Percentiles rank a stretch among this genome's conserved stretches.
phyloP scores from a whole-genome alignment of 2,113 vertebrate genomes.

The Larimichthys crocea region DNA sequence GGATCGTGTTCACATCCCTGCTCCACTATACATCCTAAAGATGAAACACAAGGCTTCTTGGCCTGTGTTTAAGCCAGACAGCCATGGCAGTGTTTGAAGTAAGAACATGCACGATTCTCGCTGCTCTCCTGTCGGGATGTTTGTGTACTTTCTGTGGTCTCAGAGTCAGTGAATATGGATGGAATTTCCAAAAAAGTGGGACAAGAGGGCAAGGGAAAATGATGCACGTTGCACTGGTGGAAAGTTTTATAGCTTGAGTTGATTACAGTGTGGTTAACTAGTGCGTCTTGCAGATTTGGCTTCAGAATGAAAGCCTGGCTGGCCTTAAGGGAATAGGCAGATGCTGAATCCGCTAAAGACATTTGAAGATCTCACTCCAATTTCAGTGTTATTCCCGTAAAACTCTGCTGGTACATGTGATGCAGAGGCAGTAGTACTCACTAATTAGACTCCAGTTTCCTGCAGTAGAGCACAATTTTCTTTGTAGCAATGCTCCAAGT shows the following conservation, averaged over 20 bases:
- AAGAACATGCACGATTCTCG: constrained; percentile 9
- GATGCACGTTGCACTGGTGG: constrained; percentile 25
- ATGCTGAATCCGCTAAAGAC: constrained; percentile 44
- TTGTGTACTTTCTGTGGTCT: constrained; percentile 54
- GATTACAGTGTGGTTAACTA: constrained; percentile 50
- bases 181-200: constrained; percentile 20
- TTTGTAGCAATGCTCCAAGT: not conserved
- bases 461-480: not conserved
- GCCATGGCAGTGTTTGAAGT: constrained; percentile 40
- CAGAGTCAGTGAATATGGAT: constrained; percentile 20
- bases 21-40: constrained; percentile 33
- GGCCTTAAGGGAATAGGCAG: constrained; percentile 38
- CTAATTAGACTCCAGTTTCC: constrained; percentile 24
- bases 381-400: constrained; percentile 17
- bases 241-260: constrained; percentile 39
- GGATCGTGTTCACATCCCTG: constrained; percentile 33
- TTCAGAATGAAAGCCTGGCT: constrained; percentile 28
- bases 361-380: constrained; percentile 38
- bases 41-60: constrained; percentile 42
- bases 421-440: constrained; percentile 2
- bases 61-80: constrained; percentile 36
- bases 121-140: constrained; percentile 14
- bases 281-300: constrained; percentile 37
- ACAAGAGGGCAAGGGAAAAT: not conserved
- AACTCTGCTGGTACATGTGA: constrained; percentile 9